Base-by-base conservation (phyloP, 2,113 vertebrate species). In the Notothenia coriiceps region DNA sequence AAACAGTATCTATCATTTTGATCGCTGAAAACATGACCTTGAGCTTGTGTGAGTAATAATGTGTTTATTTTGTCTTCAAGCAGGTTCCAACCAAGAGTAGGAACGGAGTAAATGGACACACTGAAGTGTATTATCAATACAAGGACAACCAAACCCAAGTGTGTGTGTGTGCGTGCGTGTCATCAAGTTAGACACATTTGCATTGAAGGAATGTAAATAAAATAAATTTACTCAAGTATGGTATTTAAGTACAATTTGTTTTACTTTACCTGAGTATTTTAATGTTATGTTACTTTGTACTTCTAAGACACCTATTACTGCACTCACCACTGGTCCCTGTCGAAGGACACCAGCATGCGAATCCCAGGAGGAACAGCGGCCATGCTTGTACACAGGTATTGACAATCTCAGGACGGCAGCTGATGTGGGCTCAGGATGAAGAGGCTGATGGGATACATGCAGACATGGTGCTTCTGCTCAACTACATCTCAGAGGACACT, bases 251-350 rank as follows among this genome's bases (percentile, higher is more conserved):
- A 40, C 5, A 1, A 7, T 40, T 40, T 40, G 5, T 40, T 6
- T 6, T 6, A 40, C 35, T 40, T 7, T 40, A 40, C 35, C 35
- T 6, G 35, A 40, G 35, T 40, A 40, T 40, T 40, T 40, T 40
- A 40, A 40, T 40, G 7, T 40, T 40, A 40, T 40, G 35, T 7
- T 40, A 40, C 35, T 40, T 40, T 40, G 35, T 40, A 40, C 5
- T 40, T 40, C 35, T 40, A 40, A 6, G 35, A 40, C 35, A 40
- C 35, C 35, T 40, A 40, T 6, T 40, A 40, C 35, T 40, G 35
- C 35, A 6, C 94, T 93, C 60, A 95, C 94, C 94, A 95, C 46
- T 95, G 94, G 69, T 95, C 90, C 75, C 88, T 90, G 84, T 92
- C 70, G 56, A 95, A 94, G 74, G 93, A 93, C 20, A 87, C 82